phyloP scores from a whole-genome alignment of 2,113 vertebrate genomes.

The Gymnobelideus leadbeateri region DNA sequence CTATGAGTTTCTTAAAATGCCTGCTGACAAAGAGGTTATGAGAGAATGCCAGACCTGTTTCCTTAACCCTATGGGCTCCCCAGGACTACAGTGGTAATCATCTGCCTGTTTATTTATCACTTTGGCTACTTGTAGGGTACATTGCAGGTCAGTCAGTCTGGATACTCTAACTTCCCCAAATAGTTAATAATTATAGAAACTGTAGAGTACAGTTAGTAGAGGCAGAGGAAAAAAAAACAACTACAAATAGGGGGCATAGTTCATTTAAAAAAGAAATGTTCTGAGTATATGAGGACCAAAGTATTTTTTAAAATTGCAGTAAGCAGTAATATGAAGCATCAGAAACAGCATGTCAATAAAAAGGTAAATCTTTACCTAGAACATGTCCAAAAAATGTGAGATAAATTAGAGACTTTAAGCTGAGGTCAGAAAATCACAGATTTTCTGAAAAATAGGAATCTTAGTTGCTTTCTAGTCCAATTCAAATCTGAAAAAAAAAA shows the following conservation, averaged over 20 bases:
- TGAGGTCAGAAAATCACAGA: neutral
- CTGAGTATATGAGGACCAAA: neutral
- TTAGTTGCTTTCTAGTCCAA: neutral
- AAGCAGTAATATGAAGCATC: neutral
- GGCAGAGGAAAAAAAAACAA: neutral
- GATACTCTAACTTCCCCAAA: neutral
- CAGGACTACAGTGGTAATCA: neutral
- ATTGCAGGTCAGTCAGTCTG: neutral
- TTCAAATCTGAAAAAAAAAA: neutral
- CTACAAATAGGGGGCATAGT: neutral
- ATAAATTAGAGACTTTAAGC: neutral
- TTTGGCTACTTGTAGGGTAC: neutral
- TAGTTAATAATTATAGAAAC: neutral
- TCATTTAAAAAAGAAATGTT: neutral
- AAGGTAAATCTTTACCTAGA: neutral
- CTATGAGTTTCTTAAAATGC: neutral
- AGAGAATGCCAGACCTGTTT: neutral
- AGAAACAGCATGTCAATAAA: neutral
- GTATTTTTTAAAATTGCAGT: neutral
- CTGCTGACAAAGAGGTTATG: neutral
- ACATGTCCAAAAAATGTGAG: neutral
- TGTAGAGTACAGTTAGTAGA: neutral
- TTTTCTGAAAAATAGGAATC: neutral
- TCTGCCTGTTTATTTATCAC: neutral
- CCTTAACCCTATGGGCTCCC: neutral